Percentiles rank a stretch among this genome's conserved stretches.
phyloP scores from a whole-genome alignment of 2,797 vertebrate species.

The Babyrousa celebensis region DNA sequence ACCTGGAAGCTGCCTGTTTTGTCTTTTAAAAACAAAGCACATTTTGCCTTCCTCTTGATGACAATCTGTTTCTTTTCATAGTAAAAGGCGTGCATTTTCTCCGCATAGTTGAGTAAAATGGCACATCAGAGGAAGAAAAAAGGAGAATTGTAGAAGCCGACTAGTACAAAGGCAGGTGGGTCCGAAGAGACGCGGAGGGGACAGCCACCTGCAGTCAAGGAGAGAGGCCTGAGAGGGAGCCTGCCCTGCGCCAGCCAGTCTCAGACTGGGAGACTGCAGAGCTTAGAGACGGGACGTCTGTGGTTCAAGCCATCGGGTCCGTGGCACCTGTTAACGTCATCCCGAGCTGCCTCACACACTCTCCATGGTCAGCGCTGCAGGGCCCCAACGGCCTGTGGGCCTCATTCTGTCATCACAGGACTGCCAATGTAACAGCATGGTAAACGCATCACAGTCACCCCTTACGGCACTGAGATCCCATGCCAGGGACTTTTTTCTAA shows the following conservation, averaged over 20 bases:
- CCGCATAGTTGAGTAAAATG: background rate
- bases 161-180: background rate
- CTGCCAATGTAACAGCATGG: background rate
- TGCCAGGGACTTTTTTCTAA: background rate
- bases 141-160: background rate
- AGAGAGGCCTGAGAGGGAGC: no score
- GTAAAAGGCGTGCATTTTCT: background rate
- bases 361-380: no score
- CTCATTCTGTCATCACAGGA: background rate
- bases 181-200: background rate
- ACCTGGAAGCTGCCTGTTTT: background rate
- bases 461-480: background rate
- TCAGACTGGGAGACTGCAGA: no score
- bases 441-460: background rate
- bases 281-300: no score
- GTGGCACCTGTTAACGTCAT: no score
- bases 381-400: background rate
- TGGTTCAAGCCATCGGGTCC: no score
- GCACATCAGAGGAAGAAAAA: background rate
- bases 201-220: no score
- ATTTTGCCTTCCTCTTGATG: background rate
- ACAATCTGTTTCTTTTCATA: background rate
- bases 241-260: no score
- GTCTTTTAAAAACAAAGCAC: background rate
- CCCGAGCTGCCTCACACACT: no score